phyloP scores from a whole-genome alignment of 2,888 invertebrate genomes.

The Eueremaeus valkanovi region DNA sequence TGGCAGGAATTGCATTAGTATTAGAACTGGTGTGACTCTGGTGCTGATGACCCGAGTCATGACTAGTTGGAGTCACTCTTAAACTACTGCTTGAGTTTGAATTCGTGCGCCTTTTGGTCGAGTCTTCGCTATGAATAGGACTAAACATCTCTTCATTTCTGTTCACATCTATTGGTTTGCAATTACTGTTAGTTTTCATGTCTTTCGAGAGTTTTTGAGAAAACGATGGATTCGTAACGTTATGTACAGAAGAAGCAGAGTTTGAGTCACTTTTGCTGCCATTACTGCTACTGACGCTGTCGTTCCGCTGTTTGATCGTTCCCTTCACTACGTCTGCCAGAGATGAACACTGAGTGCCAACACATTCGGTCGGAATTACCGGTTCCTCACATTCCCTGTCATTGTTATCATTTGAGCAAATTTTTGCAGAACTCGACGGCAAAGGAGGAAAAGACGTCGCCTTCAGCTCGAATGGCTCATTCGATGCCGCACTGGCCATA shows the following conservation, averaged over 20 bases:
- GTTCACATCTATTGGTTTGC: neutral
- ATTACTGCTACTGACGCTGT: neutral
- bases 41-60: constrained; percentile 21
- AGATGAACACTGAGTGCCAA: constrained; percentile 6
- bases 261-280: neutral
- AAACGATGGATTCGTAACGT: neutral
- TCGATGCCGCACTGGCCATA: neutral
- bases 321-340: constrained; percentile 36
- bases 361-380: neutral
- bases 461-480: constrained; percentile 64
- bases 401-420: constrained; percentile 23
- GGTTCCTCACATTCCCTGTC: constrained; percentile 3
- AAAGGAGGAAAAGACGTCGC: constrained; percentile 74
- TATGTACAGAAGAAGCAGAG: neutral
- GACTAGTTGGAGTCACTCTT: constrained; percentile 27
- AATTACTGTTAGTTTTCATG: neutral
- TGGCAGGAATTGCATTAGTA: constrained; percentile 33
- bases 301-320: constrained; percentile 8
- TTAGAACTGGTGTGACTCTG: too few species aligned
- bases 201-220: constrained; percentile 21
- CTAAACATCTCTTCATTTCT: neutral
- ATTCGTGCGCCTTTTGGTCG: neutral
- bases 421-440: constrained; percentile 61
- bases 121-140: neutral
- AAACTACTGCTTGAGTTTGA: neutral